Percentiles rank a stretch among this genome's conserved stretches.
These are phyloP conservation scores for Erythrocercus mccallii DNA, from an alignment of 2,113 vertebrate species.

Conservation along the genomic window DNA sequence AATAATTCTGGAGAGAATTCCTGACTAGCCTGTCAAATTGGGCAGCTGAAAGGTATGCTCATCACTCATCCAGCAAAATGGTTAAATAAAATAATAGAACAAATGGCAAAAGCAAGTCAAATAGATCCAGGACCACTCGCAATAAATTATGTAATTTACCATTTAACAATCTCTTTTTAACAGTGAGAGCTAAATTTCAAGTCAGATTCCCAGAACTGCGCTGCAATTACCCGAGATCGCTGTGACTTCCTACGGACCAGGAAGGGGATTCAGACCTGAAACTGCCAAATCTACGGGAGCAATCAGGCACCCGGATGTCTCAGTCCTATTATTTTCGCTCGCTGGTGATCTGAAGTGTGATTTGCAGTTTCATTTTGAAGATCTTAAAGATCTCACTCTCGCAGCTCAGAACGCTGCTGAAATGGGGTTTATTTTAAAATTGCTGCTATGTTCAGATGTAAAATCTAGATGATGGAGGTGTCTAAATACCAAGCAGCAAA, in stretches of 20 bases:
- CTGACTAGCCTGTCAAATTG: neutral
- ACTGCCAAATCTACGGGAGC: neutral
- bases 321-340: slow-evolving; percentile 8
- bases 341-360: neutral
- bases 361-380: slow-evolving; percentile 27
- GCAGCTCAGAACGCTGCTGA: neutral
- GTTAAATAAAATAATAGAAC: slow-evolving; percentile 40
- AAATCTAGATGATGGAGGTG: slow-evolving; percentile 6
- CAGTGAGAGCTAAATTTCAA: slow-evolving; percentile 10
- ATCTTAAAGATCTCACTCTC: neutral
- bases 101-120: slow-evolving; percentile 21
- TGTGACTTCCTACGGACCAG: neutral
- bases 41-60: neutral
- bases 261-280: neutral
- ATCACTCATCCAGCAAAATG: neutral
- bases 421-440: slow-evolving; percentile 26
- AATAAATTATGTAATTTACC: slow-evolving; percentile 17
- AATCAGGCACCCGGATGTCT: neutral
- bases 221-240: neutral
- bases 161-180: slow-evolving; percentile 6
- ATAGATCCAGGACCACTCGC: slow-evolving; percentile 8
- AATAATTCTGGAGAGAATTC: neutral
- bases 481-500: slow-evolving; percentile 27
- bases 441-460: neutral
- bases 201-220: slow-evolving; percentile 14